Evolutionary conservation across 1,140 invertebrate genomes (phyloP), one percentile per base, ranked within the genome.

Genomic region (Musca domestica): DNA sequence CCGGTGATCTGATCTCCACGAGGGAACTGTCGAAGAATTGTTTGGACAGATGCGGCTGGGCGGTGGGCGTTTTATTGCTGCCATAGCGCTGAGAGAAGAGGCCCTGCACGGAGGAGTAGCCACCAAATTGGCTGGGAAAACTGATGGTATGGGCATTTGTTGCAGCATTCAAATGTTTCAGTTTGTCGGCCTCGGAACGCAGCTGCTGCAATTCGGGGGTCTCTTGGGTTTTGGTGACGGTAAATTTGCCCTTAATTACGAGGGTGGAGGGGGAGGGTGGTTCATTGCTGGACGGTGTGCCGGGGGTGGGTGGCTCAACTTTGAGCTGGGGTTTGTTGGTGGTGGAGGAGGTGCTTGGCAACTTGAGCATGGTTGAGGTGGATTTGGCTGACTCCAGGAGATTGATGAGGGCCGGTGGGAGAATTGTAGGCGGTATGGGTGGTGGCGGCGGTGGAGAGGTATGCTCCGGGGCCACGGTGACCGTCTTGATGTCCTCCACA

Each of bases 1-100:
- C 87, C 23, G 88, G 87, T 69, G 89, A 90, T 74, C 91, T 90
- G 83, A 94, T 92, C 81, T 92, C 91, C 67, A 94, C 89, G 66
- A 94, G 82, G 69, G 90, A 91, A 70, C 88, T 88, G 78, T 93
- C 91, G 75, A 93, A 93, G 83, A 91, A 94, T 68, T 88, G 85
- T 71, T 90, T 90, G 78, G 92, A 91, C 46, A 91, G 83, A 80
- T 93, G 91, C 6, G 80, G 80, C 17, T 66, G 63, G 12, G 15
- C 54, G 1, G 49, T 15, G 6, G 77, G 69, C 46, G 66, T 71
- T 7, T 75, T 76, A 69, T 80, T 66, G 63, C 77, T 79, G 65
- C 77, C 77, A 63, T 80, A 80, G 6, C 77, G 76, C 25, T 80
- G 78, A 12, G 77, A 80, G 70, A 80, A 80, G 76, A 71, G 78